phyloP scores from a whole-genome alignment of 2,113 vertebrate genomes.

The Epinephelus moara region DNA sequence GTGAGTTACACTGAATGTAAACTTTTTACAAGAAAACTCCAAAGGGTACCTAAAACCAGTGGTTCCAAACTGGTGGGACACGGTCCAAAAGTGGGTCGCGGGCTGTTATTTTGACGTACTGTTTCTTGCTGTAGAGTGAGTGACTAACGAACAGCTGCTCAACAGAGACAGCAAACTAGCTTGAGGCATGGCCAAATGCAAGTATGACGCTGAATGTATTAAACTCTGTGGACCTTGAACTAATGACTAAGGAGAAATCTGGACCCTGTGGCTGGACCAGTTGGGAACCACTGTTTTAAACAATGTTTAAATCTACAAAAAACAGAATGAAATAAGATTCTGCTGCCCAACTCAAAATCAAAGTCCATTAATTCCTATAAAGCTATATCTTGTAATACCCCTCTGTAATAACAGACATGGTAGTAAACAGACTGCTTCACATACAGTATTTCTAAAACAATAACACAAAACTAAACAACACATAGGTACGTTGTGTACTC shows the following conservation, averaged over 20 bases:
- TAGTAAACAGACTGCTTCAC: neutral
- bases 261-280: too few species aligned
- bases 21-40: conserved; percentile 4
- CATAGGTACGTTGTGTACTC: neutral
- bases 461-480: conserved; percentile 16
- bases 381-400: neutral
- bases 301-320: conserved; percentile 8
- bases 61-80: too few species aligned
- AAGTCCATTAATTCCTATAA: neutral
- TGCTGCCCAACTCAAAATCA: neutral
- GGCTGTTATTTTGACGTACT: too few species aligned
- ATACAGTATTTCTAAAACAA: conserved; percentile 5
- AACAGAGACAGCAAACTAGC: too few species aligned
- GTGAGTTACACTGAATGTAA: neutral
- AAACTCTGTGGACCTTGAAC: too few species aligned
- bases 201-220: too few species aligned
- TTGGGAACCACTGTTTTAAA: neutral
- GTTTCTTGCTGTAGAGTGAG: too few species aligned
- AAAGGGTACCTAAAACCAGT: neutral
- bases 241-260: too few species aligned
- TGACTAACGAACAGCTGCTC: too few species aligned
- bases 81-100: too few species aligned
- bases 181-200: too few species aligned
- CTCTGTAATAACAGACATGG: neutral
- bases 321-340: neutral